phyloP scores from a whole-genome alignment of 2,888 invertebrate species.

The Bombyx huttoni region DNA sequence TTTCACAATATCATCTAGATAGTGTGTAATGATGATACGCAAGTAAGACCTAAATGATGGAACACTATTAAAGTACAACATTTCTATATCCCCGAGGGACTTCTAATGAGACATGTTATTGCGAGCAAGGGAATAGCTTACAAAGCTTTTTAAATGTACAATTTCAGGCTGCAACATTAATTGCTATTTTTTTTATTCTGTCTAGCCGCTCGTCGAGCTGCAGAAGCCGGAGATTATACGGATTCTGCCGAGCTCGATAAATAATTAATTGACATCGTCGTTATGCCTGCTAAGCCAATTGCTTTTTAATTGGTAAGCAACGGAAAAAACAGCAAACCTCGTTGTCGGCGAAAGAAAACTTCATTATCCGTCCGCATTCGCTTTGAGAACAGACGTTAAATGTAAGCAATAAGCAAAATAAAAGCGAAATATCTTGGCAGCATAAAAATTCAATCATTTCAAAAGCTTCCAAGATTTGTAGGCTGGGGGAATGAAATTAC shows the following conservation, averaged over 20 bases:
- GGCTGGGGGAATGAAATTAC: slow-evolving; percentile 29
- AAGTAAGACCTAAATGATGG: too few species aligned
- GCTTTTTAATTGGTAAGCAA: slow-evolving; percentile 12
- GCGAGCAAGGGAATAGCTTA: slow-evolving; percentile 19
- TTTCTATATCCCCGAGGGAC: slow-evolving; percentile 13
- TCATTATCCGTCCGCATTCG: slow-evolving; percentile 1
- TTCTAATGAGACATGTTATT: slow-evolving; percentile 22
- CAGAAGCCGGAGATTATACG: slow-evolving; percentile 26
- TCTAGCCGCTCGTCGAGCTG: slow-evolving; percentile 18
- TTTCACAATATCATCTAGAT: too few species aligned
- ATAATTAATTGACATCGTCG: slow-evolving; percentile 43
- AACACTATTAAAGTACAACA: too few species aligned
- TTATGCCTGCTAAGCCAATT: slow-evolving; percentile 35
- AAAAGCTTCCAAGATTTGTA: slow-evolving; percentile 35
- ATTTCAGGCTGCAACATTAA: slow-evolving; percentile 36
- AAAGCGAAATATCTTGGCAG: neutral
- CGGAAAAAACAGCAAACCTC: neutral
- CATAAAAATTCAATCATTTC: slow-evolving; percentile 40
- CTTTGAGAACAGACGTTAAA: neutral
- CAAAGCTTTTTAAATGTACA: slow-evolving; percentile 33
- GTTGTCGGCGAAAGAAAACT: neutral
- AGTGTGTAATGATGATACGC: too few species aligned
- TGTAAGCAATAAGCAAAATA: slow-evolving; percentile 1
- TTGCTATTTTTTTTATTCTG: slow-evolving; percentile 41
- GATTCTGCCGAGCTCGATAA: slow-evolving; percentile 35